Evolutionary conservation across 2,113 vertebrate species (phyloP).

Genomic region (Guaruba guarouba): DNA sequence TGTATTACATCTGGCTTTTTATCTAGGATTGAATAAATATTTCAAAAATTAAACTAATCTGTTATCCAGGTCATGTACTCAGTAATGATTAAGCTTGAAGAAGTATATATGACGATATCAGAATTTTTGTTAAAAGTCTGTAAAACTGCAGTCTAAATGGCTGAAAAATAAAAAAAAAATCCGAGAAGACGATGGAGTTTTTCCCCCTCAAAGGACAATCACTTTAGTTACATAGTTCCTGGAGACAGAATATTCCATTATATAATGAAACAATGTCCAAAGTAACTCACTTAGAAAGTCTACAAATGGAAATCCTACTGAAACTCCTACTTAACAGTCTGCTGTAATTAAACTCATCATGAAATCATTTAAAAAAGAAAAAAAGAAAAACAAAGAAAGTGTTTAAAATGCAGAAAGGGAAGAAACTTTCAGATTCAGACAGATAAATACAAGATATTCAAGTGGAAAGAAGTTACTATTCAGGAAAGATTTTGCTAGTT

Average conservation of each 20-base stretch:
- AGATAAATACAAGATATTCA: not conserved
- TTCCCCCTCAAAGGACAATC: not conserved
- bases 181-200: accelerated
- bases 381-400: not conserved
- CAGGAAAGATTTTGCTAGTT: not conserved
- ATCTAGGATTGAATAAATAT: not conserved
- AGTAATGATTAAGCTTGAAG: not conserved
- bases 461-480: not conserved
- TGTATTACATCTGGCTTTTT: not conserved
- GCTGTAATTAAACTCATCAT: not conserved
- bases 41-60: not conserved
- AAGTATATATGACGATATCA: not conserved
- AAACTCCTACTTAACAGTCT: not conserved
- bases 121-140: not conserved
- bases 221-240: not conserved
- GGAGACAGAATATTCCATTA: not conserved
- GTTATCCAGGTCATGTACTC: not conserved
- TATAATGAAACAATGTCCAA: not conserved
- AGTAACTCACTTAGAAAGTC: not conserved
- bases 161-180: not conserved
- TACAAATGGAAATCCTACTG: not conserved
- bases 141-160: not conserved
- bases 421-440: not conserved
- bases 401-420: not conserved
- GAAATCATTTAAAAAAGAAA: not conserved